Conservation (phyloP, 2,113 vertebrate genomes). For the Lamprologus callipterus region DNA sequence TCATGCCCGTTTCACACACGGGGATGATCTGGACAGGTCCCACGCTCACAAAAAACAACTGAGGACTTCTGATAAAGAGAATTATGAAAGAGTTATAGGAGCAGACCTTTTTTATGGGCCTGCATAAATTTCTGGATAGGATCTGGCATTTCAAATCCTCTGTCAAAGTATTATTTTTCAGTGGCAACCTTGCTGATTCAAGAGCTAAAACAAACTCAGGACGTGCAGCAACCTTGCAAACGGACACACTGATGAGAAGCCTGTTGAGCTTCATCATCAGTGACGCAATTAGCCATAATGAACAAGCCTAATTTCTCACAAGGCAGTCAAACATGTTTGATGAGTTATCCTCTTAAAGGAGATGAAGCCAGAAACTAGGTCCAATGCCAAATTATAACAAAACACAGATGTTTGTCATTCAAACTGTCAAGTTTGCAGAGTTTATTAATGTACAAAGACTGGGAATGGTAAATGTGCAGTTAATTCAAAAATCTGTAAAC, state of each 20-base stretch:
- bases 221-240: neutral
- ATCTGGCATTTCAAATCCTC: neutral
- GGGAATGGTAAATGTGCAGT: neutral
- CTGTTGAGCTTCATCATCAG: neutral
- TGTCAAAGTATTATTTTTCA: neutral
- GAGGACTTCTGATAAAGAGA: conserved; percentile 6
- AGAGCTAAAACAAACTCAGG: neutral
- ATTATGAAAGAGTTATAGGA: neutral
- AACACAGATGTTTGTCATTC: neutral
- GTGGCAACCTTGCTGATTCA: neutral
- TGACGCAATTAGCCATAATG: neutral
- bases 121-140: neutral
- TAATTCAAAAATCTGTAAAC: neutral
- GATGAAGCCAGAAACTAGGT: neutral
- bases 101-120: neutral
- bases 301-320: conserved; percentile 1
- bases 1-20: conserved; percentile 34
- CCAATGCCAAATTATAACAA: neutral
- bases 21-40: conserved; percentile 34
- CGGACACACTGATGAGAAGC: neutral
- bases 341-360: neutral
- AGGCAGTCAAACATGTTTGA: neutral
- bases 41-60: conserved; percentile 27
- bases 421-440: neutral
- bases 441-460: neutral